Evolutionary conservation across 2,888 invertebrate genomes (phyloP), one percentile per base, ranked within the genome.

Genomic region (Netelia fuscicornis): DNA sequence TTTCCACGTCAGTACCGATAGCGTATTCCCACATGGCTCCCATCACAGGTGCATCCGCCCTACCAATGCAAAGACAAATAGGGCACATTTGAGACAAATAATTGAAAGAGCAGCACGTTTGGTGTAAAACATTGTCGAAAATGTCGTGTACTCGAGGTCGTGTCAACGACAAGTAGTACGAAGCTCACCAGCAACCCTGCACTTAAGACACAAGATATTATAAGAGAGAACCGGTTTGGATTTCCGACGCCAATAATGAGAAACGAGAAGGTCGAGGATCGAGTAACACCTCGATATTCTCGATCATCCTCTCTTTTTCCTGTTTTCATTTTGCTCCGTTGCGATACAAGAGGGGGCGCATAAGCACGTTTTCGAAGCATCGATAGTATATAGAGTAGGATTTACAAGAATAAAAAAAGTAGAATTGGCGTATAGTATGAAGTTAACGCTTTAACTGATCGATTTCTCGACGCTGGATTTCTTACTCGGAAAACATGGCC

Each of bases 21-120:
- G 96, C 95, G 94, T 96, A 96, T 95, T 99, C 99, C 98, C 98
- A 98, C 89, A 98, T 95, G 94, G 99, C 98, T 87, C 98, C 98
- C 97, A 98, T 97, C 90, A 99, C 97, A 88, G 99, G 99, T 91
- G 99, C 99, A 95, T 99, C 99, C 89, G 98, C 99, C 99, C 99
- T 98, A 95, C 90, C 88, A 92, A 92, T 85, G 74, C 81, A 85
- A 76, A 81, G 82, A 86, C 64, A 75, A 68, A 81, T 72, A 85
- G 81, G 83, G 77, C 74, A 86, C 72, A 86, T 74, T 81, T 79
- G 62, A 79, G 62, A 70, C 58, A 67, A 25, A 77, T 56, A 20
- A 56, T n/a, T 78, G 71, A 64, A 25, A 74, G 2, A 25, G 23
- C 10, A 42, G 2, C 20, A 2, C 1, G 13, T 37, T 30, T 11